Conservation (phyloP, 2,113 vertebrate genomes). For the Lepidothrix coronata region DNA sequence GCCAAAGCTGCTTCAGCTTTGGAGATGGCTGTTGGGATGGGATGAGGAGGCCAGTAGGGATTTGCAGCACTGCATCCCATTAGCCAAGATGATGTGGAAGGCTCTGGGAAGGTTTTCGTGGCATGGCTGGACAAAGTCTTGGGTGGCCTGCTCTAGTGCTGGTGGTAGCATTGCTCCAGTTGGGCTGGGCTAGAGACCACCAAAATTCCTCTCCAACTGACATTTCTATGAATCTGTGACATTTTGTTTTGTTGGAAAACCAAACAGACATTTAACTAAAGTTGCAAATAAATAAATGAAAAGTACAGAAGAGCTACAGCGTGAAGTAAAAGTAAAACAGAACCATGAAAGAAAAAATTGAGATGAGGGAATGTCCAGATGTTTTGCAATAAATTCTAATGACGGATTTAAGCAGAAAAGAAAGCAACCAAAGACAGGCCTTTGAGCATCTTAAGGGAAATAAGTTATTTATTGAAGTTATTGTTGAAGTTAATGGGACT, state of each 20-base stretch:
- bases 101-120: neutral
- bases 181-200: neutral
- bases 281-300: neutral
- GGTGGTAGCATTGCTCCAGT: neutral
- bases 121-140: neutral
- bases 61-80: neutral
- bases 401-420: neutral
- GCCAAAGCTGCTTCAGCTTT: neutral
- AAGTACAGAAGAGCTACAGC: neutral
- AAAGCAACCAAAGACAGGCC: neutral
- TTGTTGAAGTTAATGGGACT: constrained; percentile 11
- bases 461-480: constrained; percentile 16
- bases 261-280: neutral
- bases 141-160: neutral
- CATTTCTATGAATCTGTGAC: neutral
- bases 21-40: neutral
- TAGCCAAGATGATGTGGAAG: neutral
- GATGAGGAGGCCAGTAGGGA: neutral
- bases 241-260: neutral
- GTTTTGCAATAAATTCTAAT: constrained; percentile 11
- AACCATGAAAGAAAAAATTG: neutral
- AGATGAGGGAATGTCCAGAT: neutral
- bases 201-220: neutral
- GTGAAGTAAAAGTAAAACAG: neutral
- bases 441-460: neutral